Evolutionary conservation across 2,113 vertebrate genomes (phyloP).

Genomic region (Neodontobutis hainanensis): DNA sequence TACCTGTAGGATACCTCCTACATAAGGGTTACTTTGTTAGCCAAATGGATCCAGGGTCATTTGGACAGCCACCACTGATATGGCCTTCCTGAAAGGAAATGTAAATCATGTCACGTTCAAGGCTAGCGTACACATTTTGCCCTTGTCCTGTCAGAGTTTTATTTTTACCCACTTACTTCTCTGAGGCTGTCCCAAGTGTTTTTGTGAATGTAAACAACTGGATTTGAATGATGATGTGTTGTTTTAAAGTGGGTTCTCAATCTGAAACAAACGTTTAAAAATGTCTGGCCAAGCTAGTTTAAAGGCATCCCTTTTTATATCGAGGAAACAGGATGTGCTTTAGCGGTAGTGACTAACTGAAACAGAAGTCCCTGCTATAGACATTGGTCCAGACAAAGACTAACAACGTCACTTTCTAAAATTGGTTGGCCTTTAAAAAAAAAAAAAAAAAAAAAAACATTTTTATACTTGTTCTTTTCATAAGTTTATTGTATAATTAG

Average conservation of each 20-base stretch:
- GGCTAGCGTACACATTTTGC: neutral
- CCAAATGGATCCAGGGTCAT: too few species aligned
- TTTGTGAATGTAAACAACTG: neutral
- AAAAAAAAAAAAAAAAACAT: too few species aligned
- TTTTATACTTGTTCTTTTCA: slow-evolving; percentile 22
- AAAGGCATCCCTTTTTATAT: neutral
- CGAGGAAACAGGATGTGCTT: slow-evolving; percentile 32
- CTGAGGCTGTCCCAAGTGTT: neutral
- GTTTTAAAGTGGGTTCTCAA: neutral
- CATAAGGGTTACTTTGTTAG: too few species aligned
- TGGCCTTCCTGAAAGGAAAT: slow-evolving; percentile 4
- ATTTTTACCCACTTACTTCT: neutral
- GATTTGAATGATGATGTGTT: neutral
- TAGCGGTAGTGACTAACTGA: slow-evolving; percentile 37
- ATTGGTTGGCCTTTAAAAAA: slow-evolving; percentile 1
- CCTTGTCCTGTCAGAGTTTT: neutral
- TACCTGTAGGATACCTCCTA: too few species aligned
- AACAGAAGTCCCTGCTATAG: slow-evolving; percentile 22
- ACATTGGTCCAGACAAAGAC: slow-evolving; percentile 1
- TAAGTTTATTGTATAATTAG: slow-evolving; percentile 36
- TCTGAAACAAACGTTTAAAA: slow-evolving; percentile 2
- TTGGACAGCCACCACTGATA: slow-evolving; percentile 7
- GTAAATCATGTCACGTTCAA: too few species aligned
- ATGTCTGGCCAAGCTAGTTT: slow-evolving; percentile 1
- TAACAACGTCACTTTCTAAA: slow-evolving; percentile 26